Evolutionary conservation across 2,113 vertebrate species (phyloP), one percentile per base, ranked within the genome.

Genomic region (Pomatostomus ruficeps): DNA sequence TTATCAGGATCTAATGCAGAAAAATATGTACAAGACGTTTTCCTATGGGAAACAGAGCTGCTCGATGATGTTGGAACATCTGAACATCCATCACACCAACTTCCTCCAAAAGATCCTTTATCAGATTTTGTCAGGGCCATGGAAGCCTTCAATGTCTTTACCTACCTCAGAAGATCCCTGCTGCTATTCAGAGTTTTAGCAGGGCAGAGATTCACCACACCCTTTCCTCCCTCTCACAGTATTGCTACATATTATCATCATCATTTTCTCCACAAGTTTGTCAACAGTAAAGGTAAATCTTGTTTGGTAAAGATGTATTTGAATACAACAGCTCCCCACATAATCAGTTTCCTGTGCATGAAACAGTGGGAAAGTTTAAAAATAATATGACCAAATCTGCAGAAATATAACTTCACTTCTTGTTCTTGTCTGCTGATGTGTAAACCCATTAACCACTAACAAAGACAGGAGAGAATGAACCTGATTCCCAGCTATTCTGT

Each of bases 21-120:
- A 91, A 78, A 93, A 61, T 14, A 74, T 1, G 26, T 62, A 45
- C 29, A 89, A 73, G 40, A 48, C 63, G 8, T 25, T 58, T 75
- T 68, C 33, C 31, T 76, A 54, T 76, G 23, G 35, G 49, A 79
- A 88, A 70, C 2, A 3, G 48, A 87, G 35, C 42, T 79, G 26
- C 78, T 85, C 0, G 0, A 35, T 85, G 40, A 61, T 0, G 0
- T 1, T 70, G 18, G 35, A 91, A 76, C 5, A 9, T 42, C 42
- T 76, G 70, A 89, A 82, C 2, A 3, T 59, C 36, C 28, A 58
- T 48, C 58, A 72, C 16, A 84, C 4, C 42, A 65, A 20, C 54
- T 26, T 73, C 46, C n/a, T 84, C 35, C 14, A 66, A 80, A 88
- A 71, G 59, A 76, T 1, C 28, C 46, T 83, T 87, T 58, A 76